Base-by-base conservation (phyloP, 2,113 vertebrate species). In the Leiothrix lutea region DNA sequence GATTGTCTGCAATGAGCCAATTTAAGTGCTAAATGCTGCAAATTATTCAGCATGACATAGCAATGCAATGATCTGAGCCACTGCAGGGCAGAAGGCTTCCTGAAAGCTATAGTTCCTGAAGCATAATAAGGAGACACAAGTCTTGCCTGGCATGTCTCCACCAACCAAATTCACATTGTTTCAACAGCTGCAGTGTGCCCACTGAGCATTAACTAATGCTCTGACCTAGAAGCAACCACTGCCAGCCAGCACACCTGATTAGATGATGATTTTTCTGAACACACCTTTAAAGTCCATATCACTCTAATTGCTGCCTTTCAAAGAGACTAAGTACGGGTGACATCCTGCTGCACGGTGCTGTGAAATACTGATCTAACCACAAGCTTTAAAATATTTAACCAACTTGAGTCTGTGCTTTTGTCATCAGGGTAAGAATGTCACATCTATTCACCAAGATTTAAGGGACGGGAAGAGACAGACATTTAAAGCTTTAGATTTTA, bases 31-130 rank as follows among this genome's bases (percentile, higher is more conserved):
- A 99, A 99, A 99, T 97, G 98, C 98, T 98, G 97, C 98, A 86
- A 99, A 99, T 98, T 98, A 99, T 98, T 99, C 98, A 99, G 98
- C 98, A 97, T 97, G 98, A 98, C 98, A 98, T 98, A 98, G 98
- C 98, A 98, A 97, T 96, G 98, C 98, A 98, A 98, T 98, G 98
- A 99, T 98, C 98, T 98, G 98, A 98, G 98, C 95, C 96, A 97
- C 97, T 97, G 97, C 97, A 98, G 97, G 98, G 97, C 97, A 98
- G 96, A 86, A 97, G 97, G 98, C 97, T 98, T 97, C 96, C 42
- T 91, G 91, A 97, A 97, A 98, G 98, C 96, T 95, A 80, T 95
- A 93, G 95, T 75, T 98, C 97, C 96, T 87, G 74, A 91, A 97
- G 97, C 95, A 92, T 93, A 97, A 94, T 92, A 91, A 97, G 95